Base-by-base conservation (phyloP, 1,140 invertebrate species). In the Meloidogyne hapla region DNA sequence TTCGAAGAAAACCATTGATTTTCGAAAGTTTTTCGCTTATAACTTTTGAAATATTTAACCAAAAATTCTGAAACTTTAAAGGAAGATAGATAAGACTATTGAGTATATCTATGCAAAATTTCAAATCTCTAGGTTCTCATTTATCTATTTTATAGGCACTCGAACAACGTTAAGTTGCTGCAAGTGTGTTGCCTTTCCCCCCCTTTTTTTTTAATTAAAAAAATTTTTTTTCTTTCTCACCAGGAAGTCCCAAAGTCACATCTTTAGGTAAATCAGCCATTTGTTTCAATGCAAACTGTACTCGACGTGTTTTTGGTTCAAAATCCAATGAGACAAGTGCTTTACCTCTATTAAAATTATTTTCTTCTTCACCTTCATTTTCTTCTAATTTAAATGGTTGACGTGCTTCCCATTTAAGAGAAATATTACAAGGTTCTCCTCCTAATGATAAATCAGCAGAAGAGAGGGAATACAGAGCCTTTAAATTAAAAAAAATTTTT, bases 241-340 rank as follows among this genome's bases (percentile, higher is more conserved):
- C 94, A 88, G 93, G 93, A n/a, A 95, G 89, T 73, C 94, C 94
- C 65, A 94, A 95, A 45, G 95, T 92, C 87, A 96, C 94, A 93
- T 96, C 95, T 87, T 94, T 94, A 10, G 94, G 94, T 65, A 96
- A 89, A 88, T 96, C 95, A 81, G 94, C 90, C 4, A 94, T 94
- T 88, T 96, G 96, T 12, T 96, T 89, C 25, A 96, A n/a, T 18
- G 81, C 81, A 64, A 82, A 73, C 40, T 82, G 92, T 38, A 96
- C 74, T 28, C 23, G 62, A 40, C 83, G 82, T 18, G 93, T 93
- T 61, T 93, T 93, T 33, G 93, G 94, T 88, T 96, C 94, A 92
- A 94, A 95, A 88, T 94, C 95, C 23, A 97, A 89, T 0, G 94
- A 96, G 40, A 96, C 92, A 79, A 97, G 88, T 56, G 96, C 88